Base-by-base conservation (phyloP, 2,888 invertebrate genomes). In the Hemaris fuciformis region DNA sequence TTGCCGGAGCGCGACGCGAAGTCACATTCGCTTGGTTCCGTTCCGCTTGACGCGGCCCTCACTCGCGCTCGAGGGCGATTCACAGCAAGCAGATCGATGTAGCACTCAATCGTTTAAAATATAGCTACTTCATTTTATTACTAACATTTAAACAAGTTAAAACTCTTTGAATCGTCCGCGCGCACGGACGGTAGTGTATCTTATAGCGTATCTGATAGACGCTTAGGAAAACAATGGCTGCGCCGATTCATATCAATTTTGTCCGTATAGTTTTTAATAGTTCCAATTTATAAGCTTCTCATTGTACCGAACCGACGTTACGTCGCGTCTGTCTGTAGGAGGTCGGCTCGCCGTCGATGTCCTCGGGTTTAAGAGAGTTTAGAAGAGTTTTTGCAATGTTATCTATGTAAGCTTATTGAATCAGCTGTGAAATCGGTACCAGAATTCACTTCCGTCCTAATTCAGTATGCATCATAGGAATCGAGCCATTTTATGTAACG, bases 401-500 rank as follows among this genome's bases (percentile, higher is more conserved):
- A 85, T 87, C 87, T 88, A 85, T 87, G 79, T 87, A 90, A 91
- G 91, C 91, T 91, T 91, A 88, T 87, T 87, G 86, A 87, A 86
- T 88, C 91, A 89, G 88, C 90, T 89, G 89, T 89, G 89, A 89
- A 89, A 89, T 90, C 89, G 89, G 86, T 91, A 92, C 90, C 91
- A 91, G 89, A 89, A 83, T 90, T 91, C 91, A 92, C 91, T 91
- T 92, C 91, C 91, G 91, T 92, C 91, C 91, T 91, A 91, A 90
- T 84, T 90, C 91, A 91, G 89, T 90, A 91, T 80, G 91, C 91
- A 90, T 91, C 87, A 89, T 91, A 89, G 86, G 88, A 91, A 89
- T 91, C 91, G 91, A 92, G 91, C 91, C 91, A 92, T 92, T 92
- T 92, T 91, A 91, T 87, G 91, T 91, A 91, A 91, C 89, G 89